Evolutionary conservation across 2,888 invertebrate genomes (phyloP), one percentile per base, ranked within the genome.

Genomic region (Melinaea menophilus): DNA sequence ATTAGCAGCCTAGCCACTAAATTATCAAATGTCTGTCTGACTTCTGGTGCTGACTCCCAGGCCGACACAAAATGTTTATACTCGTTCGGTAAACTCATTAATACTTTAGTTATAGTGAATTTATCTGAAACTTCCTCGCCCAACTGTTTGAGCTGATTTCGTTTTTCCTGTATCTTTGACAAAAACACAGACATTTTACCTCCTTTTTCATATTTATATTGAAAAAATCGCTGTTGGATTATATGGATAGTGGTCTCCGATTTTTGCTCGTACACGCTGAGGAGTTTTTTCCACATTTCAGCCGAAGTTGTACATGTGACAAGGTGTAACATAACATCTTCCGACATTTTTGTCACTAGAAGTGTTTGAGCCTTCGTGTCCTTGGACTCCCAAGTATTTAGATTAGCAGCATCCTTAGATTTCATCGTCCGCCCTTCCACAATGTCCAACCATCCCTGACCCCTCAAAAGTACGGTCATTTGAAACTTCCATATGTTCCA

Each of bases 41-140:
- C 58, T 9, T 70, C 71, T 3, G 71, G 69, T 0, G 66, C 71
- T 0, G 72, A 72, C 62, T 74, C 72, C 74, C 74, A 75, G 0
- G 74, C 79, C 0, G 77, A 76, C 2, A 77, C 63, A 64, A 80
- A 81, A 69, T 81, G 76, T 48, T 73, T 76, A 51, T 73, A 78
- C 11, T 71, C 51, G 0, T 75, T 75, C 5, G 77, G 76, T 34
- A 77, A 63, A 0, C 72, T 70, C 70, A 76, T 75, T 41, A 77
- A 55, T 0, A 77, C 68, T 66, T 77, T 77, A 0, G 77, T 77
- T n/a, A 77, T 72, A 0, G 70, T 59, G 37, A 77, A 69, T 37
- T 72, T 76, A 0, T 74, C 71, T 3, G 71, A 69, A 0, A 75
- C 64, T 3, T 69, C 62, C 57, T 73, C 75, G 2, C 72, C 72